Evolutionary conservation across 1,140 invertebrate species (phyloP), one percentile per base, ranked within the genome.

Genomic region (Lordiphosa clarofinis): DNA sequence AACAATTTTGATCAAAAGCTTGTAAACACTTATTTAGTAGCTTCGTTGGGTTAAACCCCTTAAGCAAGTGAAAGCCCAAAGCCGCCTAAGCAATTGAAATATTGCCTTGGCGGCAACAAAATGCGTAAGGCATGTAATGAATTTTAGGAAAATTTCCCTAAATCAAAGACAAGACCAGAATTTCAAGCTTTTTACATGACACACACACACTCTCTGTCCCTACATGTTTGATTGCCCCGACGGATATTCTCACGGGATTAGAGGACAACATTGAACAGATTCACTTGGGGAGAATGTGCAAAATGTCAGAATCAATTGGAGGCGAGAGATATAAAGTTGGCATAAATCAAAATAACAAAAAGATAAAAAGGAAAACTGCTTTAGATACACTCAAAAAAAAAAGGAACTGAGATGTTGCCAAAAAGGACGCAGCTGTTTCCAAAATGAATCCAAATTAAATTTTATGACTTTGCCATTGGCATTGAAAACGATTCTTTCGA

Each of bases 381-480:
- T 46, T 12, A 46, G 28, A 1, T 31, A 31, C 28, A 31, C 28
- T 31, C 6, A 31, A 31, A 31, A 5, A 31, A 31, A 31, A 31
- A 19, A 19, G n/a, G n/a, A 19, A n/a, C n/a, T n/a, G n/a, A n/a
- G n/a, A n/a, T n/a, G n/a, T n/a, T n/a, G n/a, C n/a, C n/a, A 8
- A 43, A 4, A 43, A 21, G 31, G 24, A 12, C 43, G 24, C 43
- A 46, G 43, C 43, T 46, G 43, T 6, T 33, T 6, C 6, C 1
- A 44, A 44, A 44, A 24, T 44, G 21, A 12, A 28, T 46, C 11
- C 13, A 46, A 46, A 46, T 46, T 46, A 46, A 33, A 46, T 46
- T 46, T 46, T 46, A 50, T 59, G 55, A 31, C 15, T 39, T 43
- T n/a, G n/a, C n/a, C n/a, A n/a, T n/a, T 13, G 37, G 36, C 11